Evolutionary conservation across 2,797 vertebrate genomes (phyloP).

Genomic region (Saxicola maurus): DNA sequence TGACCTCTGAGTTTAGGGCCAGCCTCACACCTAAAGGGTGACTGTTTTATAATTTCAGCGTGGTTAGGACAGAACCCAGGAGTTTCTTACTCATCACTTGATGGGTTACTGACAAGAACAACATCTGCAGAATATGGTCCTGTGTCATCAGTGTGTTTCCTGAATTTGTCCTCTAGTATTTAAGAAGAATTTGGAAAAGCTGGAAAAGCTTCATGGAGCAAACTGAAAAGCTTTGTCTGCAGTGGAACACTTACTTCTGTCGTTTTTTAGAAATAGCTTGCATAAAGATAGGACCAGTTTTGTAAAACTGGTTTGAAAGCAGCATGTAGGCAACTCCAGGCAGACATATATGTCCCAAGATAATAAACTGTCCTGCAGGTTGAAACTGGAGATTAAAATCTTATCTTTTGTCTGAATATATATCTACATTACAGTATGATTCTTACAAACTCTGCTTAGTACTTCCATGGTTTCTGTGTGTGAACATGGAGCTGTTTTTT

Average conservation of each 20-base stretch:
- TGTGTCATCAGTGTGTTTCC: background rate
- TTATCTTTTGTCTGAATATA: background rate
- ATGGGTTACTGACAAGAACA: background rate
- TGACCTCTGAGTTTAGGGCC: background rate
- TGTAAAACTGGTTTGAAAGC: background rate
- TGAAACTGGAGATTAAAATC: background rate
- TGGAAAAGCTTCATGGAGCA: background rate
- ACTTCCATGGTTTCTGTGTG: fast-evolving
- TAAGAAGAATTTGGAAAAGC: background rate
- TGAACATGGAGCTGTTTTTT: background rate
- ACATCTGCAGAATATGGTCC: background rate
- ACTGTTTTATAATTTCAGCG: background rate
- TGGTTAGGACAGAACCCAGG: background rate
- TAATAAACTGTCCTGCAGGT: background rate
- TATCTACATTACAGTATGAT: background rate
- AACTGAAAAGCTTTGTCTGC: background rate
- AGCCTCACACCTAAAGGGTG: background rate
- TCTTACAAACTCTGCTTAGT: background rate
- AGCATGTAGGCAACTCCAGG: background rate
- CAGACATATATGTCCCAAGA: background rate
- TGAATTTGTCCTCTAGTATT: background rate
- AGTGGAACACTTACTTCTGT: background rate
- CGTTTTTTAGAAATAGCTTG: background rate
- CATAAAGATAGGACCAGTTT: background rate
- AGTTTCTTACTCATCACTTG: background rate